Conservation (phyloP, 2,888 invertebrate species). For the Pecten maximus region DNA sequence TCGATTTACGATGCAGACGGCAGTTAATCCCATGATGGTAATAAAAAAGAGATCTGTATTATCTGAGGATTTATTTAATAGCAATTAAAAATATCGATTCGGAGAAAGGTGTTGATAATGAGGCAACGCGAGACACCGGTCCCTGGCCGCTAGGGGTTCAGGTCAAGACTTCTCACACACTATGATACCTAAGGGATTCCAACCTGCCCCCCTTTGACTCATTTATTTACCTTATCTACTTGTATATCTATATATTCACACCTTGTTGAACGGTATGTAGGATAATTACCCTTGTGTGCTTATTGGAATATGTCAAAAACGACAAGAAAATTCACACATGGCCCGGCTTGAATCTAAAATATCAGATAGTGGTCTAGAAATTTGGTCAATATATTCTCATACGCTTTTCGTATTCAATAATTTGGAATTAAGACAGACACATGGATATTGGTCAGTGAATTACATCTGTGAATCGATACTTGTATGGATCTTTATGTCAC, state of each 20-base stretch:
- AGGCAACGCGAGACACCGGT: neutral
- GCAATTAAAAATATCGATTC: conserved; percentile 42
- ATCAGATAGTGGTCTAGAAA: neutral
- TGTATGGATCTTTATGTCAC: too few relatives aligned
- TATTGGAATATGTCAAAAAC: neutral
- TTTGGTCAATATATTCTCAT: neutral
- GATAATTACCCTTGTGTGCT: neutral
- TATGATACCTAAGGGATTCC: neutral
- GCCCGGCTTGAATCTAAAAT: neutral
- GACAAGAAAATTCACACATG: neutral
- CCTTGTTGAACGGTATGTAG: neutral
- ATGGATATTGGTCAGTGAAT: too few relatives aligned
- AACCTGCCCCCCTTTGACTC: neutral
- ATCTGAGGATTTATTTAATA: conserved; percentile 39
- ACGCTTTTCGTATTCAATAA: too few relatives aligned
- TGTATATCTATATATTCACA: neutral
- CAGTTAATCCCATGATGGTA: conserved; percentile 21
- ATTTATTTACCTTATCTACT: neutral
- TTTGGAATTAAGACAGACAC: too few relatives aligned
- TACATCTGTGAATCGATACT: too few relatives aligned
- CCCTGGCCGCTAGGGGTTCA: neutral
- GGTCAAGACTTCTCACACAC: neutral
- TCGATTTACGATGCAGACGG: conserved; percentile 36
- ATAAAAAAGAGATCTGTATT: conserved; percentile 39
- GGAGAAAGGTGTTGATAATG: neutral